Base-by-base conservation (phyloP, 2,888 invertebrate species). In the Plebejus argus region DNA sequence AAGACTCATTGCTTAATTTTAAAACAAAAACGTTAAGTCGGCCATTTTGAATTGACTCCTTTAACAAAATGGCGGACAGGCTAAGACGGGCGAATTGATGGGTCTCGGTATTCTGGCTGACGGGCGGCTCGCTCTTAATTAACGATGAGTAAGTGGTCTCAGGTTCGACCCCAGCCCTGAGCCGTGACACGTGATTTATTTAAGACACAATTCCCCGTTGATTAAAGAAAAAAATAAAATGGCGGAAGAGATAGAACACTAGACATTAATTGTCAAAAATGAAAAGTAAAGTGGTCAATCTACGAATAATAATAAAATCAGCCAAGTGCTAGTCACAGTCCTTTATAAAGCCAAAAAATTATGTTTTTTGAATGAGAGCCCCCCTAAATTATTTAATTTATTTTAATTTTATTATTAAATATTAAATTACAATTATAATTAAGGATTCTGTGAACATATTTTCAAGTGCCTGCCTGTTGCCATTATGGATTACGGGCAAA, bases 41-140 rank as follows among this genome's bases (percentile, higher is more conserved):
- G 15, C 66, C 66, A 66, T 66, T 66, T 66, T 66, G 28, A 66
- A 66, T 28, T 66, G 15, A 0, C 66, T 66, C 23, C 23, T 61
- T 66, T 6, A 28, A 66, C 33, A 66, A 66, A 66, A 66, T 66
- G 66, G 66, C 66, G 66, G 66, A 66, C 66, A 33, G 66, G 15
- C 66, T 61, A 61, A 61, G 23, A 61, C 61, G 61, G 23, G 61
- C 12, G 61, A 61, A 61, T 61, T 66, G 66, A 66, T 66, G 28
- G 66, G 66, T 66, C 61, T 61, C 28, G 12, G 33, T 12, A 33
- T 33, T 15, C 28, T 45, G 15, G 72, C 45, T 39, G 72, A 39
- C 20, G 35, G 23, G 39, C 71, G n/a, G 35, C 72, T 72, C 45
- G 39, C 72, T 72, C 72, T 72, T 72, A 72, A 72, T 72, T 72